These are phyloP conservation scores for Oxyteleia sp. DNA, from an alignment of 2,888 invertebrate genomes.

Conservation along the genomic window DNA sequence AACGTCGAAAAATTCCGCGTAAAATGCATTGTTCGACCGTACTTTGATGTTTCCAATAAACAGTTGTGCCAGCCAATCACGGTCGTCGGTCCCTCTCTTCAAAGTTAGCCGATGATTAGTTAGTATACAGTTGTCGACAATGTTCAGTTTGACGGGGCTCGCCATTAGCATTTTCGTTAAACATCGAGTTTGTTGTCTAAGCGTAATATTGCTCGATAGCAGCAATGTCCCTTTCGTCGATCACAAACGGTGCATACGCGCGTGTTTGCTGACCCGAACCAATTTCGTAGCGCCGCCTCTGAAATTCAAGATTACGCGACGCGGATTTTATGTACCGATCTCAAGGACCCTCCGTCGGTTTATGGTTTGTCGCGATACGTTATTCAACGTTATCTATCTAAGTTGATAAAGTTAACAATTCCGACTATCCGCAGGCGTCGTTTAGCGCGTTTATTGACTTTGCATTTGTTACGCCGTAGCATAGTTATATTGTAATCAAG, in stretches of 20 bases:
- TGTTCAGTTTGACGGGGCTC: slow-evolving; percentile 26
- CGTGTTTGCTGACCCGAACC: slow-evolving; percentile 33
- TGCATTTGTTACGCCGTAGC: slow-evolving; percentile 7
- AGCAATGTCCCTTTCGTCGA: slow-evolving; percentile 19
- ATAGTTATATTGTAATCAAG: background rate
- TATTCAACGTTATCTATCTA: background rate
- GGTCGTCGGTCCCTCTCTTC: slow-evolving; percentile 9
- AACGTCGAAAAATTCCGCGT: background rate
- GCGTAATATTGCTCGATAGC: slow-evolving; percentile 50
- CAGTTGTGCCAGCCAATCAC: slow-evolving; percentile 26
- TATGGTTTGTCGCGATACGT: slow-evolving; percentile 7
- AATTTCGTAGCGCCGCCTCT: slow-evolving; percentile 21
- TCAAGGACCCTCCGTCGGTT: background rate
- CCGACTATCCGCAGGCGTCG: slow-evolving; percentile 6
- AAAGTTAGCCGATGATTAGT: slow-evolving; percentile 44
- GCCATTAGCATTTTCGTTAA: slow-evolving; percentile 56
- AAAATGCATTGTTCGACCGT: background rate
- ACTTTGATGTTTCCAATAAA: slow-evolving; percentile 7
- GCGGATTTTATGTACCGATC: slow-evolving; percentile 19
- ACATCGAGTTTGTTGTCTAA: slow-evolving; percentile 50
- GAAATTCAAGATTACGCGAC: slow-evolving; percentile 10
- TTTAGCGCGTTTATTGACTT: slow-evolving; percentile 7
- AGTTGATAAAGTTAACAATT: slow-evolving; percentile 21
- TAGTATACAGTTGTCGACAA: slow-evolving; percentile 45
- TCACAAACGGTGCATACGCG: slow-evolving; percentile 18